phyloP scores from a whole-genome alignment of 2,113 vertebrate species.

The Notarius quadriscutis region DNA sequence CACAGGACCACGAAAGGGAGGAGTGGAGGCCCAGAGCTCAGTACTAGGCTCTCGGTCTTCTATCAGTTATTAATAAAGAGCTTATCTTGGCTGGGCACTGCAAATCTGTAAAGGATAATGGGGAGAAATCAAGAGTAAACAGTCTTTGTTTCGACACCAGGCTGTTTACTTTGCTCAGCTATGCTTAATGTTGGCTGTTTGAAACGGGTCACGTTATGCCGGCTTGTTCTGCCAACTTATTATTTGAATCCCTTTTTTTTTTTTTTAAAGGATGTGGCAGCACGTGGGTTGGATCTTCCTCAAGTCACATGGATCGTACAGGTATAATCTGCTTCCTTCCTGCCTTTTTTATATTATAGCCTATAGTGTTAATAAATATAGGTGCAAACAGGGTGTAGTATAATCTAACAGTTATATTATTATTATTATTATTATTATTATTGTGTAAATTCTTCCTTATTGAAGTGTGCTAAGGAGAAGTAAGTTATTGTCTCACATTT shows the following conservation, averaged over 20 bases:
- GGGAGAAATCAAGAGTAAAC: slow-evolving; percentile 30
- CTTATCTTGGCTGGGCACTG: slow-evolving; percentile 42
- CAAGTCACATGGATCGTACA: slow-evolving; percentile 94
- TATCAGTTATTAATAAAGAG: slow-evolving; percentile 47
- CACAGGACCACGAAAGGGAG: slow-evolving; percentile 28
- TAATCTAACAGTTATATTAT: not conserved
- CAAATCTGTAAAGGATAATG: slow-evolving; percentile 42
- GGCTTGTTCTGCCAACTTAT: slow-evolving; percentile 34
- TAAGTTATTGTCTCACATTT: not conserved
- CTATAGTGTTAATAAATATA: not conserved
- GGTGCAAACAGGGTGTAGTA: not conserved
- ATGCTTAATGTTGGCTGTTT: slow-evolving; percentile 8
- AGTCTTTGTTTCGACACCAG: slow-evolving; percentile 28
- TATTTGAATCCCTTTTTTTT: not conserved
- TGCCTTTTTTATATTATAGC: not conserved
- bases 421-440: not conserved
- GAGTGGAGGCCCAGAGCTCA: slow-evolving; percentile 27
- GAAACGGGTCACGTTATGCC: not conserved
- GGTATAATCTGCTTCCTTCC: slow-evolving; percentile 69
- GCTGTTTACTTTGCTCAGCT: slow-evolving; percentile 11
- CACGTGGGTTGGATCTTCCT: slow-evolving; percentile 89
- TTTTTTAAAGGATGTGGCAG: slow-evolving; percentile 86
- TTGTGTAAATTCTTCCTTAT: not conserved
- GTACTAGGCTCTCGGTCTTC: slow-evolving; percentile 21
- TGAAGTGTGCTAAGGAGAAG: no score